Evolutionary conservation across 2,888 invertebrate species (phyloP), one percentile per base, ranked within the genome.

Genomic region (Euphydryas editha): DNA sequence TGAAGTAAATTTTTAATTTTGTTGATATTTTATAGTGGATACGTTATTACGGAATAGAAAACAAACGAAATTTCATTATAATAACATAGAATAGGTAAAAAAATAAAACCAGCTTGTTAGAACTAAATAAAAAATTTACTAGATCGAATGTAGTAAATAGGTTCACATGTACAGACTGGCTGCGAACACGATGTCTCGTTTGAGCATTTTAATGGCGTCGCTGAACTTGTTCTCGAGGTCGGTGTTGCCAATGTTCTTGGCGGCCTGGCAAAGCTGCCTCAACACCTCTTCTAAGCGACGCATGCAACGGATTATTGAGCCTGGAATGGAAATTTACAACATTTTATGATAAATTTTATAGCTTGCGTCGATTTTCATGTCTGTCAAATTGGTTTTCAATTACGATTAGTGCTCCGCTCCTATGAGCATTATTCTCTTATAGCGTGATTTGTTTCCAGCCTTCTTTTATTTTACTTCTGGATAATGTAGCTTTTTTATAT

Each of bases 111-210:
- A 17, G 17, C 10, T 63, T 36, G 59, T 11, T 44, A n/a, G 44
- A 5, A 21, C 44, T 63, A 46, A 62, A 54, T 37, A 54, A 55
- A 51, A 62, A 56, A 21, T 42, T 42, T 24, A 49, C 37, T 39
- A 30, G 55, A 20, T 36, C 44, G 62, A 61, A 13, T 7, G 30
- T 8, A 30, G 30, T 30, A 30, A 24, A 24, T 55, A 51, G 49
- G 24, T 59, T 39, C 71, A 92, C 92, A 92, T 92, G 73, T 99
- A 99, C 61, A 99, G 94, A 87, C 99, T 99, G 65, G 99, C 99
- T 21, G 99, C 99, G 90, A 99, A 99, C n/a, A 99, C 98, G 83
- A 99, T 99, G 86, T 99, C 99, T 74, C 99, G 94, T 88, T 99
- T 99, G 66, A 99, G 95, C 72, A 97, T 88, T 79, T 96, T 96